Base-by-base conservation (phyloP, 2,888 invertebrate species). In the Iselma pallidipennis region DNA sequence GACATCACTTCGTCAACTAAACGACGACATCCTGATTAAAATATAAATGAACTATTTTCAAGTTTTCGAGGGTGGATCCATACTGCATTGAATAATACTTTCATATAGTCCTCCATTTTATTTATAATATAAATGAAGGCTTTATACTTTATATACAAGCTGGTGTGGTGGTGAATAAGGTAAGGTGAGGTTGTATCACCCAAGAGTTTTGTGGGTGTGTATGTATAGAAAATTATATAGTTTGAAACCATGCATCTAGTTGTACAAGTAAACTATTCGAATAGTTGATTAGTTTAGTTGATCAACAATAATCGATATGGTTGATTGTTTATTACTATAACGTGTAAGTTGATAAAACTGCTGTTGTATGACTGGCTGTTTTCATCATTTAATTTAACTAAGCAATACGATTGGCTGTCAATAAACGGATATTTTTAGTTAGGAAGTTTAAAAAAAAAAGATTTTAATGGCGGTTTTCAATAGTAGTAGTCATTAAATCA, bases 371-470 rank as follows among this genome's bases (percentile, higher is more conserved):
- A 76, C 75, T 76, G 74, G 75, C 69, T 68, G 70, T 72, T 75
- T 74, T 75, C 72, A 74, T 72, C 71, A 68, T 73, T 74, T 73
- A 76, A 76, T 76, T 76, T 74, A 74, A 74, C 69, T 68, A 59
- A 59, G 66, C 66, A 49, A 57, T 72, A 65, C 68, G 66, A 76
- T 76, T 76, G 76, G 76, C 61, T 66, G 68, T 63, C 67, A 64
- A 65, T 66, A 66, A 61, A 12, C 62, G 53, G 57, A 55, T 42
- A 50, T 59, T 62, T 67, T 66, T 55, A 60, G 53, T 52, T 25
- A 25, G 52, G 61, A 66, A 61, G 64, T 66, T 57, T 57, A 26
- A 54, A 61, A 64, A 59, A 65, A 63, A 61, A 68, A 68, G 5
- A 25, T 45, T 21, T 2, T 45, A 45, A 45, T 45, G 67, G 70